phyloP scores from a whole-genome alignment of 2,797 vertebrate genomes.

The Rhabdophis nuchalis region DNA sequence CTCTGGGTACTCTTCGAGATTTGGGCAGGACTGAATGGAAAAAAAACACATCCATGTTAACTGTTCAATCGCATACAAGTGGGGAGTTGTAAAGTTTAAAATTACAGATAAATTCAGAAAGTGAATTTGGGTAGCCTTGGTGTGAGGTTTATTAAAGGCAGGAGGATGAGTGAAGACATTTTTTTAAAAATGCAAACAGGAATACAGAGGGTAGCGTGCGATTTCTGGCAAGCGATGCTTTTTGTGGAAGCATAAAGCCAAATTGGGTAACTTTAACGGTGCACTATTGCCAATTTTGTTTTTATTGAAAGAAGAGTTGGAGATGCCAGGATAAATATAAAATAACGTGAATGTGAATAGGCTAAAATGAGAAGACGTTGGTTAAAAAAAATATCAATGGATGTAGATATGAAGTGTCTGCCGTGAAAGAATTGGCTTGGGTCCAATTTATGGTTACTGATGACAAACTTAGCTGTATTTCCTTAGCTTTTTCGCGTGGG shows the following conservation, averaged over 20 bases:
- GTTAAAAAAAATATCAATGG: not conserved
- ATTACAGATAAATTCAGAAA: not conserved
- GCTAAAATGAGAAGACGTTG: not conserved
- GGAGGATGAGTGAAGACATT: not conserved
- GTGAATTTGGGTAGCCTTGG: not conserved
- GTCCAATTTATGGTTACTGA: not conserved
- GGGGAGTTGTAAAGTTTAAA: not conserved
- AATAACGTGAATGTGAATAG: not conserved
- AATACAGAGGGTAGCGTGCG: not conserved
- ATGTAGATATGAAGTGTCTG: not conserved
- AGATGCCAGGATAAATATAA: not conserved
- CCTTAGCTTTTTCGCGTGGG: not conserved
- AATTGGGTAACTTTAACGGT: not conserved
- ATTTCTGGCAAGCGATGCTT: not conserved
- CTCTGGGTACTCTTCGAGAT: no score
- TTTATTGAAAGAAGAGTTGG: not conserved
- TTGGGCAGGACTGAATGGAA: no score
- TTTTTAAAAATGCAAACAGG: not conserved
- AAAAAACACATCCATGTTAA: not conserved
- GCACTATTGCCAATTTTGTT: not conserved
- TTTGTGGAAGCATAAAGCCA: not conserved
- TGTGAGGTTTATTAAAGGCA: not conserved
- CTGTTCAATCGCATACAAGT: not conserved
- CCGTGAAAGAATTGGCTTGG: not conserved
- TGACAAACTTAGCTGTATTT: not conserved